phyloP scores from a whole-genome alignment of 2,113 vertebrate species.

The Phrynosoma platyrhinos region DNA sequence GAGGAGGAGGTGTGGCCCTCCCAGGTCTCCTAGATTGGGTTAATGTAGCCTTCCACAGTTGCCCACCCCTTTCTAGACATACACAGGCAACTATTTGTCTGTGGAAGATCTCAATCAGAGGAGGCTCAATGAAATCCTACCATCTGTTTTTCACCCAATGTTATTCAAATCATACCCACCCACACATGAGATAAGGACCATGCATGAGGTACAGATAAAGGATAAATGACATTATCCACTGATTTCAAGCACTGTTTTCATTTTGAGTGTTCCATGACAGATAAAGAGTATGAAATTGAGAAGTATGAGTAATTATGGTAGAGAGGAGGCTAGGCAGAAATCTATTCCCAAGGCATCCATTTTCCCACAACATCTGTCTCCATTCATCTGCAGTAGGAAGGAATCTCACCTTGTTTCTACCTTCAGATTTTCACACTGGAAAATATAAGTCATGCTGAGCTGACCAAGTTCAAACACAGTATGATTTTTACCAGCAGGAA shows the following conservation, averaged over 20 bases:
- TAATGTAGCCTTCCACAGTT: neutral
- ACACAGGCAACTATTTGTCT: too few relatives aligned
- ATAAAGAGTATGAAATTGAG: too few relatives aligned
- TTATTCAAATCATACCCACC: neutral
- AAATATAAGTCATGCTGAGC: neutral
- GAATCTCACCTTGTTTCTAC: slow-evolving; percentile 1
- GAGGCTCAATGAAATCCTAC: neutral
- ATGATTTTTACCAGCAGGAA: neutral
- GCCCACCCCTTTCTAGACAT: too few relatives aligned
- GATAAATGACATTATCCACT: too few relatives aligned
- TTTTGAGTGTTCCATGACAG: neutral
- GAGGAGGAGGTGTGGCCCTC: too few relatives aligned
- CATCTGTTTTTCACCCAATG: neutral
- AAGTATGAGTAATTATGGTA: neutral
- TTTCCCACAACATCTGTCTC: neutral
- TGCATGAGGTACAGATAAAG: too few relatives aligned
- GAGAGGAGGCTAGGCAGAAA: neutral
- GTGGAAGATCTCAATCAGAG: neutral
- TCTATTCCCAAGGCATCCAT: neutral
- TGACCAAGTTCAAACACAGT: neutral
- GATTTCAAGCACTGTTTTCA: too few relatives aligned
- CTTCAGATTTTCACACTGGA: neutral
- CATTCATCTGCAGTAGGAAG: neutral
- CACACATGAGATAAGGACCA: too few relatives aligned
- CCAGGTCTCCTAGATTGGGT: too few relatives aligned